These are phyloP conservation scores for Telenomus remus DNA, from an alignment of 1,140 invertebrate genomes.

Conservation along the genomic window DNA sequence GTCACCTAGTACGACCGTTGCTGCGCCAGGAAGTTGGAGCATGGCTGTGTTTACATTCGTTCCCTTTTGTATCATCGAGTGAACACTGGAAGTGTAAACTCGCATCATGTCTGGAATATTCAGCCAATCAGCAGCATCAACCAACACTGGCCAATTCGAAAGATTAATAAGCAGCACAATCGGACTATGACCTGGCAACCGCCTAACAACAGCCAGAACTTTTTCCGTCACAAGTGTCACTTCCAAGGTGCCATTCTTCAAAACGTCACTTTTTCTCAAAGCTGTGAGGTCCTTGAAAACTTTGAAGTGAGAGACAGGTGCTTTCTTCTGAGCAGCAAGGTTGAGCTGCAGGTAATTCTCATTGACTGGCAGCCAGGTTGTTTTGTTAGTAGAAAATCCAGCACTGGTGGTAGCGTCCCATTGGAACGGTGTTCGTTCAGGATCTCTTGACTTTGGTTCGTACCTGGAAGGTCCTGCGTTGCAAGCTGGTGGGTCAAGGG, in stretches of 20 bases:
- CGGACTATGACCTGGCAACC: slow-evolving; percentile 22
- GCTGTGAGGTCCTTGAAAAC: slow-evolving; percentile 74
- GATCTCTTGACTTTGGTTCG: slow-evolving; percentile 74
- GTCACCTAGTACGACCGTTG: slow-evolving; percentile 47
- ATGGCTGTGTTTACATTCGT: slow-evolving; percentile 26
- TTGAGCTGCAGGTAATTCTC: slow-evolving; percentile 77
- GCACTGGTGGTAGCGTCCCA: slow-evolving; percentile 77
- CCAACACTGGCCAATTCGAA: slow-evolving; percentile 23
- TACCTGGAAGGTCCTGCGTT: slow-evolving; percentile 72
- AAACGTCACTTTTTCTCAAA: slow-evolving; percentile 68
- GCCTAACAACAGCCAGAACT: slow-evolving; percentile 65
- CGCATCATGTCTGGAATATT: slow-evolving; percentile 49
- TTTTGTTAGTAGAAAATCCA: slow-evolving; percentile 74
- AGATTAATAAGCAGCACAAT: slow-evolving; percentile 60
- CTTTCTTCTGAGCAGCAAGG: slow-evolving; percentile 68
- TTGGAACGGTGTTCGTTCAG: slow-evolving; percentile 78
- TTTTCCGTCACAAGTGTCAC: slow-evolving; percentile 65
- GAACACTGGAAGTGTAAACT: slow-evolving; percentile 43
- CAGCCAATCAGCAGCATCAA: slow-evolving; percentile 52
- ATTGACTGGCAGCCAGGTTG: slow-evolving; percentile 79
- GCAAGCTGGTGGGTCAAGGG: slow-evolving; percentile 74
- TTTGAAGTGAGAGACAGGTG: slow-evolving; percentile 72
- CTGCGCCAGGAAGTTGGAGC: slow-evolving; percentile 33
- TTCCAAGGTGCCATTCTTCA: slow-evolving; percentile 64
- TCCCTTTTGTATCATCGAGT: slow-evolving; percentile 9